Conservation (phyloP, 2,113 vertebrate genomes). For the Tetrao urogallus region DNA sequence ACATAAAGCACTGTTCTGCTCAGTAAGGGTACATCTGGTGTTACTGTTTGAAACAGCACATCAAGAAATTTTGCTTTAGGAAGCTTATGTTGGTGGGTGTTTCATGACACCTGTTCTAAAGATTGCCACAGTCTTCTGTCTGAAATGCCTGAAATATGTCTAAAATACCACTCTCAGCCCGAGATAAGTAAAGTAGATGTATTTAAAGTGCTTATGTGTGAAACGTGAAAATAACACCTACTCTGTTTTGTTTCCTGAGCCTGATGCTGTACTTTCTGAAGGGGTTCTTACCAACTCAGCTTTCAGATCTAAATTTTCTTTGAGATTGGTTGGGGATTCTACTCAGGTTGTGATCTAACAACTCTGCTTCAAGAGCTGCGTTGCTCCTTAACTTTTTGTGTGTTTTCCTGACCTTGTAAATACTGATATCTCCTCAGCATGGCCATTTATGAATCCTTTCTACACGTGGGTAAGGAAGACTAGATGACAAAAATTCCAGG, state of each 20-base stretch:
- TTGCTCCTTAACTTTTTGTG: background rate
- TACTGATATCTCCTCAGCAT: background rate
- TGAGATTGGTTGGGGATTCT: background rate
- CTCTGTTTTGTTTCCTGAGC: fast-evolving
- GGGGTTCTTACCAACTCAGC: background rate
- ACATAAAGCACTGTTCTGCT: background rate
- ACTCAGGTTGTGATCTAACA: background rate
- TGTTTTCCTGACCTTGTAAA: fast-evolving
- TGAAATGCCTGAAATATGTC: background rate
- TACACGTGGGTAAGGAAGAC: fast-evolving
- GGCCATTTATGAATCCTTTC: background rate
- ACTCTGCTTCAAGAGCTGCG: background rate
- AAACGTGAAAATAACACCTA: background rate
- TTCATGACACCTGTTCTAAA: background rate
- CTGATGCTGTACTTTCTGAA: background rate
- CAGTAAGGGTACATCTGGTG: background rate
- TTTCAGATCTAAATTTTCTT: background rate
- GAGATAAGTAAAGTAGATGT: background rate
- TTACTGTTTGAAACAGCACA: background rate
- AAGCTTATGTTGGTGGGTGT: background rate
- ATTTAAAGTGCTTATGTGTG: background rate
- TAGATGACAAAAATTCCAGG: background rate
- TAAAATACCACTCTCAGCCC: background rate
- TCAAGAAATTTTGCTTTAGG: background rate
- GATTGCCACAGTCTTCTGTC: background rate